Percentiles rank a stretch among this genome's conserved stretches.
These are phyloP conservation scores for Arrhamphus sclerolepis DNA, from an alignment of 2,797 vertebrate genomes.

Conservation along the genomic window DNA sequence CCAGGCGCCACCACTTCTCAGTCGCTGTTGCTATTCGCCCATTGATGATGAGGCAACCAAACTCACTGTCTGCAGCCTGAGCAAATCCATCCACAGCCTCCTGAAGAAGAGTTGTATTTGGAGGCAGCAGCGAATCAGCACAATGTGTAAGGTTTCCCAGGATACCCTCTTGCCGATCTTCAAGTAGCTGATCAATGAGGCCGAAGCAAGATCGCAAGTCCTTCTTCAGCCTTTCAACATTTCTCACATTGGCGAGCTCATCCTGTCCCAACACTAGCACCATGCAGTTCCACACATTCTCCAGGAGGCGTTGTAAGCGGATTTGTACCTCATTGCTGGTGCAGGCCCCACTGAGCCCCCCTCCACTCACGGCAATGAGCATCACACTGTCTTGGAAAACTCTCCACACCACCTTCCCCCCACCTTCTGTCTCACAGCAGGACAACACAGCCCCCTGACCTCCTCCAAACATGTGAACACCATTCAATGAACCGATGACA, in stretches of 20 bases:
- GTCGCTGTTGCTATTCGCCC: constrained; percentile 85
- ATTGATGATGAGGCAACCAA: constrained; percentile 83
- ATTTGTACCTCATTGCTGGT: constrained; percentile 74
- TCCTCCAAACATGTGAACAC: constrained; percentile 94
- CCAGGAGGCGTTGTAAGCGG: constrained; percentile 83
- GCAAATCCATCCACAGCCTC: constrained; percentile 85
- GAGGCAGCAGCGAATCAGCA: constrained; percentile 83
- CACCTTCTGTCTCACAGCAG: constrained; percentile 81
- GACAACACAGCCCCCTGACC: constrained; percentile 84
- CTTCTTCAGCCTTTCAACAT: constrained; percentile 90
- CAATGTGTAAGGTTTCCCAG: constrained; percentile 88
- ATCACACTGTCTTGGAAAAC: constrained; percentile 90
- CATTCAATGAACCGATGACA: constrained; percentile 90
- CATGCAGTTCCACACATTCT: constrained; percentile 90
- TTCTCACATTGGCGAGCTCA: constrained; percentile 84
- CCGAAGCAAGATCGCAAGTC: constrained; percentile 88
- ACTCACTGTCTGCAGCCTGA: constrained; percentile 83
- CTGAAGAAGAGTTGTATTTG: constrained; percentile 80
- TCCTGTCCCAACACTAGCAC: constrained; percentile 90
- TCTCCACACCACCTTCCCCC: constrained; percentile 87
- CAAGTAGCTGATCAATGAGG: constrained; percentile 88
- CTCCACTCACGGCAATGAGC: constrained; percentile 86
- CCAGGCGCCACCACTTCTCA: constrained; percentile 91
- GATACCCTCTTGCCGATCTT: constrained; percentile 77
- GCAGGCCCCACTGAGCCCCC: constrained; percentile 66